Conservation (phyloP, 2,113 vertebrate genomes). For the Cephalophus harveyi region DNA sequence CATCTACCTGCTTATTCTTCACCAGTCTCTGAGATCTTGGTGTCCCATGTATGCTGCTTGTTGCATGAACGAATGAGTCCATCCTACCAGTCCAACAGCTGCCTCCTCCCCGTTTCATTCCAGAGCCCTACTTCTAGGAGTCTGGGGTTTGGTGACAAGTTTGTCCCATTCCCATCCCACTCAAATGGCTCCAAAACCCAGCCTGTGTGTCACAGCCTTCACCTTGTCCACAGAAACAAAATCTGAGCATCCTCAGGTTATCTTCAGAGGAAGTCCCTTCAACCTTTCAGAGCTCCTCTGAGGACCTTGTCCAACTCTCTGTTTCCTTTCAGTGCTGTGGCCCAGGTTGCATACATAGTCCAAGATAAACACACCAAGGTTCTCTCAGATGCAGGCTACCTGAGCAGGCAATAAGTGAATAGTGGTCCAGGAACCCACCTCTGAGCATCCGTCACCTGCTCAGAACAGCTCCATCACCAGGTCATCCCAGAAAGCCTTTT, state of each 20-base stretch:
- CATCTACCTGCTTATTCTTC: too few relatives aligned
- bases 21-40: fast-evolving
- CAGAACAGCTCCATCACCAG: background rate
- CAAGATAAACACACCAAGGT: background rate
- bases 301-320: background rate
- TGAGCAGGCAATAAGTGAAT: background rate
- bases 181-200: background rate
- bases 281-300: background rate
- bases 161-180: background rate
- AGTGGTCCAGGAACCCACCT: background rate
- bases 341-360: too few relatives aligned
- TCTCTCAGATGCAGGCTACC: background rate
- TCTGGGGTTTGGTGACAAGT: background rate
- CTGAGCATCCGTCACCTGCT: background rate
- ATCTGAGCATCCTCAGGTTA: background rate
- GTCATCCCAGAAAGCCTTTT: background rate
- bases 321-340: background rate
- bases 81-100: fast-evolving
- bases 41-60: background rate
- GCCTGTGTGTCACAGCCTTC: background rate
- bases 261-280: background rate
- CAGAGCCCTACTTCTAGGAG: background rate
- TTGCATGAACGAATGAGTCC: background rate
- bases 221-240: background rate
- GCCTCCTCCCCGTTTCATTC: background rate